Base-by-base conservation (phyloP, 2,888 invertebrate genomes). In the Rambutsinella grinnellia region DNA sequence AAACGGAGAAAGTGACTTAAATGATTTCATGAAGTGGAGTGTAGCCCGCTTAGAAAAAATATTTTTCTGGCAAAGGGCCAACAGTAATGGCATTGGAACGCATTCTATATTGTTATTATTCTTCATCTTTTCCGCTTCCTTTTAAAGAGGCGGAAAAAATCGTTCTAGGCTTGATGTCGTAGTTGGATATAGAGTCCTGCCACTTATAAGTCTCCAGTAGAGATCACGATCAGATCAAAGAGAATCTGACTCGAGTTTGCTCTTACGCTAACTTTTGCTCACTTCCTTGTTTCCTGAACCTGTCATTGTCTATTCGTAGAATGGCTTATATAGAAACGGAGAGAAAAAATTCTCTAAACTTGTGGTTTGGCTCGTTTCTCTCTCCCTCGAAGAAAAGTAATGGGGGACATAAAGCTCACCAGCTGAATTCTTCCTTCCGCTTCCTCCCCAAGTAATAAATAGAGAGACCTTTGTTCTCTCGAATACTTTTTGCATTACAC, bases 351-450 rank as follows among this genome's bases (percentile, higher is more conserved):
- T n/a, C n/a, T 61, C 5, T 36, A 36, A 61, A 44, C 46, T 61
- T 61, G 61, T 61, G 61, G 61, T 61, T 61, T 61, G 61, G 61
- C 61, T 61, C 61, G 23, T 61, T 46, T 61, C n/a, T n/a, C n/a
- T n/a, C n/a, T n/a, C n/a, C 13, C 61, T 61, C 24, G 24, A 61
- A 61, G 28, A 61, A 44, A 46, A 61, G 46, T 46, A 61, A 46
- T 61, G 44, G 62, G 19, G n/a, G 49, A 68, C 68, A 67, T 67
- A 68, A 68, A 68, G 68, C 49, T 68, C 68, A 68, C 24, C 56
- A 66, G 49, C 68, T 27, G 28, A 68, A 58, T 46, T 60, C 49
- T 58, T 68, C 68, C 68, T 68, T 68, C 68, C 68, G 68, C 54
- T 68, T 13, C 36, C 36, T 36, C 13, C 36, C 36, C 36, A n/a